Evolutionary conservation across 2,888 invertebrate genomes (phyloP), one percentile per base, ranked within the genome.

Genomic region (Drosophila antonietae): DNA sequence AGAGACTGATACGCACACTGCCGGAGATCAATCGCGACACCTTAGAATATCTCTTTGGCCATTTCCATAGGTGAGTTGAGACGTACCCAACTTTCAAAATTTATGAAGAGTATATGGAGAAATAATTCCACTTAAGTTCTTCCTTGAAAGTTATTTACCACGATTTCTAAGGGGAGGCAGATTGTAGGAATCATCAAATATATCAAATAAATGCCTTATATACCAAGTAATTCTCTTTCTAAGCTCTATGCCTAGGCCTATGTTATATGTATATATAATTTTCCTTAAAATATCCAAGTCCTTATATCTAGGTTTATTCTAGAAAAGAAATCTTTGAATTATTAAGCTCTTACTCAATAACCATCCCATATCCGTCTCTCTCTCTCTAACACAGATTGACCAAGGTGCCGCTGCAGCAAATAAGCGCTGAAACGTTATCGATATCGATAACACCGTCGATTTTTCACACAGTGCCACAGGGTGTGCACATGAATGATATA

Each of bases 21-120:
- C 92, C 92, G 12, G 92, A 92, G 80, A 82, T 84, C 7, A 92
- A 92, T 76, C 90, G 92, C 12, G 92, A 92, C 76, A 92, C 92
- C 3, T 78, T 92, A 83, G 90, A 91, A 39, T 92, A 90, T 71
- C 78, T 92, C 12, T 91, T 92, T 65, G 90, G 83, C 4, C 92
- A 92, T 75, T 92, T 92, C 15, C 90, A 91, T 77, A 87, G 85
- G 92, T 92, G 66, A 79, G 80, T 80, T 43, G 7, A 46, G 14
- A 15, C 41, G 4, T 4, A 1, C 4, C 3, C 4, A 41, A 18
- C 3, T 18, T 41, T 9, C 6, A 28, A 41, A 43, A 8, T 8
- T 14, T 5, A 37, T 37, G 5, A 14, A 37, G 15, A 39, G 2
- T 15, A 7, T 15, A n/a, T 2, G 8, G 15, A n/a, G 7, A 0